These are phyloP conservation scores for Nerophis ophidion DNA, from an alignment of 2,113 vertebrate genomes.

Conservation along the genomic window DNA sequence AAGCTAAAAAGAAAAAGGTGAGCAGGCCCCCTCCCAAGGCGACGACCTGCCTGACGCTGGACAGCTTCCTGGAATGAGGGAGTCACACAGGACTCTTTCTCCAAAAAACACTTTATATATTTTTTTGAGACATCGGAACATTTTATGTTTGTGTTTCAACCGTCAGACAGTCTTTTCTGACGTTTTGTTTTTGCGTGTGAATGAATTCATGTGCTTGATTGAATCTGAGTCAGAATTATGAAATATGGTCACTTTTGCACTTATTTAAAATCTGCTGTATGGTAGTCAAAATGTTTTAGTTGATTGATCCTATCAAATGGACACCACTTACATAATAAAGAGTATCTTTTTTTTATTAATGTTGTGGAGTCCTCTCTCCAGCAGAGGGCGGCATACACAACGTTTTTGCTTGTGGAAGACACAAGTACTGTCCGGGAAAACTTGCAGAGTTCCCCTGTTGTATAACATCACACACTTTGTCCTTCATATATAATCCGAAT, in stretches of 20 bases:
- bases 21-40: slow-evolving; percentile 55
- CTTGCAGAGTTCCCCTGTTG: too few relatives aligned
- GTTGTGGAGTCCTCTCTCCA: slow-evolving; percentile 31
- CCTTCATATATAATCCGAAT: neutral
- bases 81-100: neutral
- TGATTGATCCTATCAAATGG: neutral
- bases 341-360: slow-evolving; percentile 37
- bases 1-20: slow-evolving; percentile 74
- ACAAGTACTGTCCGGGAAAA: too few relatives aligned
- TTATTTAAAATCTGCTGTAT: neutral
- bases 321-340: slow-evolving; percentile 50
- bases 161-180: too few relatives aligned
- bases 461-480: neutral
- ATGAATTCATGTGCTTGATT: neutral
- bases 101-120: neutral
- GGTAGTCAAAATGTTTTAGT: neutral
- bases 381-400: slow-evolving; percentile 46
- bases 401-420: neutral
- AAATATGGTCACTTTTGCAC: neutral
- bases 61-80: slow-evolving; percentile 65
- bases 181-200: too few relatives aligned
- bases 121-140: too few relatives aligned
- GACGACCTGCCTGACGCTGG: slow-evolving; percentile 55
- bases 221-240: neutral
- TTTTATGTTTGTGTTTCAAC: neutral